These are phyloP conservation scores for Sialis fuliginosa DNA, from an alignment of 2,888 invertebrate species.

Conservation along the genomic window DNA sequence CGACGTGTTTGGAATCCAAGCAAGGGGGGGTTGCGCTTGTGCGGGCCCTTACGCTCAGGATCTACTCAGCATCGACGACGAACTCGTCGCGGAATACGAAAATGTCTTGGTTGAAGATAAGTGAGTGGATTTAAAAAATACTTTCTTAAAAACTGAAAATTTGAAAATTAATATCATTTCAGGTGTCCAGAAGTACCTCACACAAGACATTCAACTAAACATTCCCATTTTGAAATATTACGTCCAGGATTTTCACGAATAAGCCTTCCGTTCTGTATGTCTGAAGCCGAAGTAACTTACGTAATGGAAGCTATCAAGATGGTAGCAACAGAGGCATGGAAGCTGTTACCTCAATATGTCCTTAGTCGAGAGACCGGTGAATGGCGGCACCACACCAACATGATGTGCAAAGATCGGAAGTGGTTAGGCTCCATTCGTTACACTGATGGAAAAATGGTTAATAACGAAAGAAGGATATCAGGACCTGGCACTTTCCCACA, in stretches of 20 bases:
- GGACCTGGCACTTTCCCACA: constrained; percentile 56
- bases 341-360: constrained; percentile 69
- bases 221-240: constrained; percentile 47
- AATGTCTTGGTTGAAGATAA: constrained; percentile 43
- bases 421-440: constrained; percentile 66
- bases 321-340: constrained; percentile 81
- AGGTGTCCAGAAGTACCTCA: constrained; percentile 1
- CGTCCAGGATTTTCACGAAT: constrained; percentile 76
- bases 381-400: constrained; percentile 72
- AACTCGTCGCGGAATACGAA: constrained; percentile 59
- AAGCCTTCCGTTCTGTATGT: constrained; percentile 72
- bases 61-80: constrained; percentile 64
- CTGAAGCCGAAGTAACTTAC: constrained; percentile 61
- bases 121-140: constrained; percentile 17
- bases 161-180: not conserved
- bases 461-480: constrained; percentile 52
- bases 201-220: constrained; percentile 12
- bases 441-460: constrained; percentile 54
- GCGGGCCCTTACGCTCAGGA: constrained; percentile 74
- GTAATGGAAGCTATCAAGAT: constrained; percentile 69
- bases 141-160: not conserved
- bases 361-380: constrained; percentile 79
- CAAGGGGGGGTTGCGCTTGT: constrained; percentile 61
- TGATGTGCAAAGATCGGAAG: constrained; percentile 61
- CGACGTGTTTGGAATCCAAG: constrained; percentile 83